Conservation (phyloP, 2,113 vertebrate genomes). For the Sphaerodactylus townsendi region DNA sequence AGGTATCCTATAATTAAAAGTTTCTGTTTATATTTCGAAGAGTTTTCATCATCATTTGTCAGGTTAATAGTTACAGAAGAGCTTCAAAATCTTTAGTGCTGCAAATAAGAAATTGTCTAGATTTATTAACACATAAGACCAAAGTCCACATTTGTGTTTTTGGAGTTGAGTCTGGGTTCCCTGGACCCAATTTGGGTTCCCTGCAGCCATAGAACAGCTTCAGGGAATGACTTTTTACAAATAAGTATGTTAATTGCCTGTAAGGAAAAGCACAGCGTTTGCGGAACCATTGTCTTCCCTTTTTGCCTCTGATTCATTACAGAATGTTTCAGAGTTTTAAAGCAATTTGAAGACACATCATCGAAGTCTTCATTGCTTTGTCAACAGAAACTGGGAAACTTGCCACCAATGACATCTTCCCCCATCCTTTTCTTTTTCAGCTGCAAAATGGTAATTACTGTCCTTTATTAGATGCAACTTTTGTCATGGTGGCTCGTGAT, state of each 20-base stretch:
- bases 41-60: too few species aligned
- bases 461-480: slow-evolving; percentile 91
- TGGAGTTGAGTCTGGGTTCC: too few species aligned
- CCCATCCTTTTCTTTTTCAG: slow-evolving; percentile 54
- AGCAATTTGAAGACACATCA: not conserved
- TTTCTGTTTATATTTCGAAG: too few species aligned
- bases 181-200: too few species aligned
- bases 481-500: slow-evolving; percentile 97
- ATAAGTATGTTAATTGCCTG: not conserved
- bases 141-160: too few species aligned
- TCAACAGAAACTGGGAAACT: not conserved
- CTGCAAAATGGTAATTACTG: slow-evolving; percentile 76
- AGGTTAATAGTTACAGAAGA: too few species aligned
- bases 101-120: too few species aligned
- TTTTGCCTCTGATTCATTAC: not conserved
- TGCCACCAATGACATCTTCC: slow-evolving; percentile 37
- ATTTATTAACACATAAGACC: too few species aligned
- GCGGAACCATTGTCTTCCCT: not conserved
- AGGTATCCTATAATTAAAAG: too few species aligned
- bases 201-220: too few species aligned
- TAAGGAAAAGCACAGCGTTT: not conserved
- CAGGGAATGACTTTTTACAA: too few species aligned
- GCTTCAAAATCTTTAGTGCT: too few species aligned
- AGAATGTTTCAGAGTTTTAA: not conserved
- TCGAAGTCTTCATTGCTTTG: not conserved